phyloP scores from a whole-genome alignment of 2,113 vertebrate genomes.

The Scolopax mira region DNA sequence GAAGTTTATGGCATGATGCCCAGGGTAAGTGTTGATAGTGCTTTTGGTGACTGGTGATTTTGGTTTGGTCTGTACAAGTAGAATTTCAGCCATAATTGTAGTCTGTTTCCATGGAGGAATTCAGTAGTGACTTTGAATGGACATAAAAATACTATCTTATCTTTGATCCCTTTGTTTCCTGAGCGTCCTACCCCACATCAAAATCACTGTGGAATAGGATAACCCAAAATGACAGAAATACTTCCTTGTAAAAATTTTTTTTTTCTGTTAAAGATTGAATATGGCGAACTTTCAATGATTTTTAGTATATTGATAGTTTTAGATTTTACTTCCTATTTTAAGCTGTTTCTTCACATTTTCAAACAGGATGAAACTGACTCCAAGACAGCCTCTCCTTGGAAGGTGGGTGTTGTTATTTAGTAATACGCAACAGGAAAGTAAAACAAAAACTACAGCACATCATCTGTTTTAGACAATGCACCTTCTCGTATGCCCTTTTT shows the following conservation, averaged over 20 bases:
- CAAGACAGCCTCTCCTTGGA: conserved; percentile 94
- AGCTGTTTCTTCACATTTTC: conserved; percentile 17
- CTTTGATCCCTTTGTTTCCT: not conserved
- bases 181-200: not conserved
- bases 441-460: not conserved
- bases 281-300: not conserved
- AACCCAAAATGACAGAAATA: not conserved
- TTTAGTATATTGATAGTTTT: not conserved
- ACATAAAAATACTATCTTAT: not conserved
- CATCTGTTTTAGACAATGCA: not conserved
- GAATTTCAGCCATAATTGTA: not conserved
- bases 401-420: conserved; percentile 77
- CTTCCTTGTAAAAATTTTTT: not conserved
- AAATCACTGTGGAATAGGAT: not conserved
- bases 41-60: not conserved
- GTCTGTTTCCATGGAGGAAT: not conserved
- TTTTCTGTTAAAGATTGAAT: not conserved
- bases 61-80: not conserved
- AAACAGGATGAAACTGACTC: conserved; percentile 91
- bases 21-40: conserved; percentile 73
- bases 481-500: not conserved
- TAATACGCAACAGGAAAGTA: not conserved
- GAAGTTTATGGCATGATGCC: conserved; percentile 81
- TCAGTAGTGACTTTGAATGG: not conserved
- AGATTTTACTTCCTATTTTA: not conserved